These are phyloP conservation scores for Erpetoichthys calabaricus DNA, from an alignment of 2,797 vertebrate genomes.

Conservation along the genomic window DNA sequence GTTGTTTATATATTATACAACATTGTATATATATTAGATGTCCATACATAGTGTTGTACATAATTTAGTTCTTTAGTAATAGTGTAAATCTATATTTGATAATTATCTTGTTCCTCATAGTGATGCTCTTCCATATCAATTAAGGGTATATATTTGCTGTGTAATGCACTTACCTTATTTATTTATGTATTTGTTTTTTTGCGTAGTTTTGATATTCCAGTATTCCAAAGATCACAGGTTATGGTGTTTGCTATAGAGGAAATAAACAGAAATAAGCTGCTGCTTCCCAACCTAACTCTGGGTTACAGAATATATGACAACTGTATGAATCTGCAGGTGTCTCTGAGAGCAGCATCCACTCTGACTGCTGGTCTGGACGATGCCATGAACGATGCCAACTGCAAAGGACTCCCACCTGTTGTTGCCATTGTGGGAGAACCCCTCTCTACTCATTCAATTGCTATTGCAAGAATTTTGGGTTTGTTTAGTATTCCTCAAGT, in stretches of 20 bases:
- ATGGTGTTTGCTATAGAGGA: constrained; percentile 37
- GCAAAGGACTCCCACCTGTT: constrained; percentile 17
- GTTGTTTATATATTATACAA: too few species aligned
- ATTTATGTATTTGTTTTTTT: too few species aligned
- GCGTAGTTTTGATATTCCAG: constrained; percentile 27
- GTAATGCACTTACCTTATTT: too few species aligned
- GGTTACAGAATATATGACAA: constrained; percentile 37
- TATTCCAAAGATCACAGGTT: constrained; percentile 32
- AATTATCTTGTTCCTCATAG: too few species aligned
- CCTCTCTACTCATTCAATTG: constrained; percentile 34
- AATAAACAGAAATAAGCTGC: constrained; percentile 27
- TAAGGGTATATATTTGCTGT: too few species aligned
- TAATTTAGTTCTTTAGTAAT: too few species aligned
- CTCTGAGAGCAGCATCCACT: constrained; percentile 21
- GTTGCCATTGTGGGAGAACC: constrained; percentile 33
- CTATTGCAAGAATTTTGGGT: constrained; percentile 29
- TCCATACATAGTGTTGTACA: too few species aligned
- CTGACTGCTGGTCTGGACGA: constrained; percentile 6
- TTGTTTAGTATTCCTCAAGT: constrained; percentile 34
- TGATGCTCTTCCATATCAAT: too few species aligned
- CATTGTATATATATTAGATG: too few species aligned
- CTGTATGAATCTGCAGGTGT: constrained; percentile 27
- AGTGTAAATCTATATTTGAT: too few species aligned
- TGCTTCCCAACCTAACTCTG: constrained; percentile 35
- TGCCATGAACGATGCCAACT: constrained; percentile 18